A percentile compares a stretch with the other conserved stretches of the same genome.
phyloP scores from a whole-genome alignment of 92 coral and sea anemone species.

The Desmophyllum pertusum region DNA sequence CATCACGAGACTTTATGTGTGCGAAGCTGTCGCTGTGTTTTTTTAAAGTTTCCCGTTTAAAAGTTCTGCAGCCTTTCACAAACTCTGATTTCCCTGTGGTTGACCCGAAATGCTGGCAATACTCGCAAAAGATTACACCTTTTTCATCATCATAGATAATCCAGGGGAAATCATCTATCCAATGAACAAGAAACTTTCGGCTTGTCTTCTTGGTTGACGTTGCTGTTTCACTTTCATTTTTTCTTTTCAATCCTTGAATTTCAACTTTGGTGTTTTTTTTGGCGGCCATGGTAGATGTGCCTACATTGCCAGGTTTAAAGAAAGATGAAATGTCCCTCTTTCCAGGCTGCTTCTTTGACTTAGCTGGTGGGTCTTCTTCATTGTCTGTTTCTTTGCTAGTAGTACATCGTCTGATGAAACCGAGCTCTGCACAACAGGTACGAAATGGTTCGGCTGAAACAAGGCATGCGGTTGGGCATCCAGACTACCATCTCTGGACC shows the following conservation, averaged over 20 bases:
- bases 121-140: constrained; percentile 39
- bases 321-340: constrained; percentile 28
- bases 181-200: constrained; percentile 35
- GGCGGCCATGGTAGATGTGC: constrained; percentile 33
- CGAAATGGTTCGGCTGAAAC: constrained; percentile 43
- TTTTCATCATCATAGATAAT: constrained; percentile 32
- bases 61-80: constrained; percentile 22
- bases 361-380: constrained; percentile 28
- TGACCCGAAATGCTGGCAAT: constrained; percentile 26
- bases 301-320: constrained; percentile 30
- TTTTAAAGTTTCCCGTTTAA: constrained; percentile 29
- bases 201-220: constrained; percentile 32
- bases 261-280: constrained; percentile 35
- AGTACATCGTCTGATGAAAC: background rate
- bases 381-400: constrained; percentile 14
- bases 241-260: constrained; percentile 35
- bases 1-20: constrained; percentile 26
- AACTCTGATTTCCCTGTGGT: constrained; percentile 27
- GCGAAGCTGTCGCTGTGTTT: constrained; percentile 26
- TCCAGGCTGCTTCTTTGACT: constrained; percentile 23
- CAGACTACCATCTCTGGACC: constrained; percentile 35
- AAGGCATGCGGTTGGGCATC: constrained; percentile 6
- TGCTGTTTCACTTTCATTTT: constrained; percentile 41
- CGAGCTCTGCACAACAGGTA: constrained; percentile 13
- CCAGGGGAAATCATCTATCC: constrained; percentile 48